Evolutionary conservation across 1,140 invertebrate species (phyloP), one percentile per base, ranked within the genome.

Genomic region (Eciton burchellii): DNA sequence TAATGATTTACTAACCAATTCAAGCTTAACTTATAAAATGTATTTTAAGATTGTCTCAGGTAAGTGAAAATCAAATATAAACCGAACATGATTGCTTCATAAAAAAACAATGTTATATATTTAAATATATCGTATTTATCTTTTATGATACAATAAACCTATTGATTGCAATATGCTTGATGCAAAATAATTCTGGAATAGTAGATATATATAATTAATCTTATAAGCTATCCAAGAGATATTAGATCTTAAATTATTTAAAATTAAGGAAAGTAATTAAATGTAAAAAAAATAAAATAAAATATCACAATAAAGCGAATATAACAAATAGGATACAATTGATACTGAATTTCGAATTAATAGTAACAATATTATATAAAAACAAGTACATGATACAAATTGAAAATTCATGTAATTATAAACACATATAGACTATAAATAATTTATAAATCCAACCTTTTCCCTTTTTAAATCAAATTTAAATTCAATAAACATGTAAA

Each of bases 21-120:
- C 49, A 8, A 21, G 8, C n/a, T 63, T 0, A 4, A 62, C 12
- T 3, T 52, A 49, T 3, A 1, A 49, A 35, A 35, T n/a, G 29
- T 2, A 1, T 49, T 74, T 3, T 63, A 14, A 43, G 5, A 11
- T 24, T 21, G 12, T 12, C 12, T 43, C 9, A 14, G 72, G 72
- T 76, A 76, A 60, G 72, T 76, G 14, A 6, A 21, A 9, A 21
- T 52, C 11, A 62, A 3, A 76, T 12, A 74, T 52, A 72, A 19
- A 47, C 41, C 29, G 59, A 45, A 68, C 66, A 52, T 52, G 9
- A 52, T 26, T 19, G 4, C 52, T 6, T 56, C 49, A 59, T 29
- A 66, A 41, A 3, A 84, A 29, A 74, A 49, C 41, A 41, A 14
- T 21, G 71, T 6, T 9, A 70, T 43, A 79, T 35, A 83, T 49